These are phyloP conservation scores for Chloroclysta siterata DNA, from an alignment of 2,888 invertebrate genomes.

Conservation along the genomic window DNA sequence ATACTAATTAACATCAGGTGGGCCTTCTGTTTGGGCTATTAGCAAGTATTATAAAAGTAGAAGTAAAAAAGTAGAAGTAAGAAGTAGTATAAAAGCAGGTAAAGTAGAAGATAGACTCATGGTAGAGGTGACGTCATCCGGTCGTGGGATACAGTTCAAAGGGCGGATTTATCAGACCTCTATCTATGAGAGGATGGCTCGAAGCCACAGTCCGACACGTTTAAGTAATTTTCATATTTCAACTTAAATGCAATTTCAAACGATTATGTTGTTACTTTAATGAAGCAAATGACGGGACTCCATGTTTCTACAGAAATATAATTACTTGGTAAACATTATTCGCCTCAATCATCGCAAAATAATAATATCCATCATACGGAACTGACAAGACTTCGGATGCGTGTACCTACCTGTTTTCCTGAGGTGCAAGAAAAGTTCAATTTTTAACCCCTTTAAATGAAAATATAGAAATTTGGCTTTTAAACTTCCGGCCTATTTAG, in stretches of 20 bases:
- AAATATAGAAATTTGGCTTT: too few relatives aligned
- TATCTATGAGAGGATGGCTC: conserved; percentile 54
- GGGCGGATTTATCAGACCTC: conserved; percentile 63
- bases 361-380: background rate
- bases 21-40: too few relatives aligned
- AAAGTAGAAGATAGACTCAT: background rate
- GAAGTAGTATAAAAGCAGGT: background rate
- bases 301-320: conserved; percentile 16
- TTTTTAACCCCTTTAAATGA: too few relatives aligned
- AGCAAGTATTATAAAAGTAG: too few relatives aligned
- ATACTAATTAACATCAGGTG: too few relatives aligned
- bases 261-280: conserved; percentile 50
- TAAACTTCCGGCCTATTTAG: too few relatives aligned
- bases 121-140: conserved; percentile 47
- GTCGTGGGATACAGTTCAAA: conserved; percentile 70
- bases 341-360: background rate
- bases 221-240: conserved; percentile 54
- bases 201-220: conserved; percentile 52
- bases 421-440: too few relatives aligned
- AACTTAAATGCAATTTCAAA: conserved; percentile 47
- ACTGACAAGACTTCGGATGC: too few relatives aligned
- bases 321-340: conserved; percentile 2
- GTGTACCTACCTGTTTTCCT: too few relatives aligned
- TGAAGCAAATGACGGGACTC: conserved; percentile 31
- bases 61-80: too few relatives aligned